phyloP scores from a whole-genome alignment of 2,888 invertebrate species.

The Lithophane ornitopus region DNA sequence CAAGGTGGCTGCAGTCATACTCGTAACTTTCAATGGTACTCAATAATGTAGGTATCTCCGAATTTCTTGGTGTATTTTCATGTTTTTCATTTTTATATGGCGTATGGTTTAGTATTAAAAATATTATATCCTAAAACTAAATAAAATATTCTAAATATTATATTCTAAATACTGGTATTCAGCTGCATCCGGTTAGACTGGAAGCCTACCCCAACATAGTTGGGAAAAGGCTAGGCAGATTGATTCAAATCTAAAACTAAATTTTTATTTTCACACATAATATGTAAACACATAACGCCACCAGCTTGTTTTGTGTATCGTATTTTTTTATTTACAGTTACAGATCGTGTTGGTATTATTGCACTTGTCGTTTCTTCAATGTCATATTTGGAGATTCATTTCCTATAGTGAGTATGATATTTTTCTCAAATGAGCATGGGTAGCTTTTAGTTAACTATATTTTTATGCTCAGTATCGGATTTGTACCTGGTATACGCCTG shows the following conservation, averaged over 20 bases:
- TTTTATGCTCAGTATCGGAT: too few species aligned
- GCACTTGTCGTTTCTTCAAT: constrained; percentile 82
- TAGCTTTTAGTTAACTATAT: too few species aligned
- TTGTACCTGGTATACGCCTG: too few species aligned
- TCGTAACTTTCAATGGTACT: constrained; percentile 32
- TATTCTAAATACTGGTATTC: too few species aligned
- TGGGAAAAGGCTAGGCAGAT: too few species aligned
- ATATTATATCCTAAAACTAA: background rate
- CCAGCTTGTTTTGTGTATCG: background rate
- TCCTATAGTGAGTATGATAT: constrained; percentile 77
- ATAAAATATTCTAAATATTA: too few species aligned
- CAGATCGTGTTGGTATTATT: constrained; percentile 82
- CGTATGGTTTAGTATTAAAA: background rate
- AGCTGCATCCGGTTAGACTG: too few species aligned
- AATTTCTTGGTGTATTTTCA: background rate
- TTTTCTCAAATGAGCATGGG: too few species aligned
- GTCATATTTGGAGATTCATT: constrained; percentile 85
- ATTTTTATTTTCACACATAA: background rate
- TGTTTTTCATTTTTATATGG: background rate
- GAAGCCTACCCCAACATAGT: too few species aligned
- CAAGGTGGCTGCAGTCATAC: constrained; percentile 24
- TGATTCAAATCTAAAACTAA: too few species aligned
- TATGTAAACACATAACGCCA: background rate
- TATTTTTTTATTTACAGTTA: constrained; percentile 73
- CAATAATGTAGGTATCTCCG: constrained; percentile 22